A percentile compares a stretch with the other conserved stretches of the same genome.
Evolutionary conservation across 2,113 vertebrate species (phyloP).

Genomic region (Microcebus murinus): DNA sequence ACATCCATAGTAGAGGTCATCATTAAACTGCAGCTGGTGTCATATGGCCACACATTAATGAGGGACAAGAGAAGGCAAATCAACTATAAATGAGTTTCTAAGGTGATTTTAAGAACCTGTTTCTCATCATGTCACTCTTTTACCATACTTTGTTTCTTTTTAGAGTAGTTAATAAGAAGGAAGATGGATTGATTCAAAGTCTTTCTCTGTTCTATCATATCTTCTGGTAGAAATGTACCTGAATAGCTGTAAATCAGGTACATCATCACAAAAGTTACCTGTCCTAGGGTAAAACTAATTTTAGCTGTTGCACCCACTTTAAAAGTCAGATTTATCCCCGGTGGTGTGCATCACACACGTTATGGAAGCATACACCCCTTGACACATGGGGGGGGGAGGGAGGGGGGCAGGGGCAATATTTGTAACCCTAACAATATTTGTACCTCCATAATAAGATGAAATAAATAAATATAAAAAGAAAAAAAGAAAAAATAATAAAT

Average conservation of each 20-base stretch:
- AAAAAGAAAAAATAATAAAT: not conserved
- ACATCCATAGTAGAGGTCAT: not conserved
- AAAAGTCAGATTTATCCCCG: conserved; percentile 45
- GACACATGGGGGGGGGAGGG: no score
- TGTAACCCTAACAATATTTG: no score
- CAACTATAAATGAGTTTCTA: not conserved
- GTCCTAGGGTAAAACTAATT: conserved; percentile 43
- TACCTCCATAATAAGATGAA: no score
- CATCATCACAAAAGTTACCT: not conserved
- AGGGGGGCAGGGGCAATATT: no score
- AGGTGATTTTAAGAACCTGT: not conserved
- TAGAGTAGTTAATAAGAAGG: not conserved
- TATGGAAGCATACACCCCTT: no score
- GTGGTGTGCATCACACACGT: no score
- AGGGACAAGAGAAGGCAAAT: not conserved
- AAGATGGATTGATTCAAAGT: not conserved
- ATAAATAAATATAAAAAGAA: no score
- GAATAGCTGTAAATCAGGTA: not conserved
- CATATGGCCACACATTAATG: not conserved
- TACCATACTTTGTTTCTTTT: not conserved
- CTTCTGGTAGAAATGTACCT: conserved; percentile 3
- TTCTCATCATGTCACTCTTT: not conserved
- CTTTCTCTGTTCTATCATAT: not conserved
- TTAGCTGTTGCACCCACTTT: conserved; percentile 24
- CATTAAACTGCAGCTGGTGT: not conserved